Percentiles rank a stretch among this genome's conserved stretches.
Evolutionary conservation across 1,140 invertebrate species (phyloP).

Genomic region (Batillaria attramentaria): DNA sequence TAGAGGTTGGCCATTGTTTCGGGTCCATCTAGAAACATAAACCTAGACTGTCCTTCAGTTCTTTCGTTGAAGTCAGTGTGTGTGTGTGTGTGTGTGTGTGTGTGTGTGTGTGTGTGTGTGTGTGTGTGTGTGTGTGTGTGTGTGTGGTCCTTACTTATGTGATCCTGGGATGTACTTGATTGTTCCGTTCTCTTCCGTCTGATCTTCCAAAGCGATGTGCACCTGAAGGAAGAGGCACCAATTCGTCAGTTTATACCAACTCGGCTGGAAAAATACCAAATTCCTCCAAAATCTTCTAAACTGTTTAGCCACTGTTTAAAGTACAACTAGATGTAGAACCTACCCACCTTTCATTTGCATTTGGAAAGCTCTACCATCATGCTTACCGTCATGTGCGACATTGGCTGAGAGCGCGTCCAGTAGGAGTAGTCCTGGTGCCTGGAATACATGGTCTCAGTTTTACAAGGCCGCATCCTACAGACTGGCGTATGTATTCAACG

Average conservation of each 20-base stretch:
- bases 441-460: constrained; percentile 29
- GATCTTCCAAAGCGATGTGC: constrained; percentile 68
- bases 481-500: no score
- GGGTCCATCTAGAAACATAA: constrained; percentile 59
- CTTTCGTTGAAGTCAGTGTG: not conserved
- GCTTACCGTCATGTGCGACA: constrained; percentile 66
- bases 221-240: constrained; percentile 44
- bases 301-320: not conserved
- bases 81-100: not conserved
- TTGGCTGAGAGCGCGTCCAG: constrained; percentile 65
- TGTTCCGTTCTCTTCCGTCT: constrained; percentile 65
- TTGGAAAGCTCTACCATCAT: no score
- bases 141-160: constrained; percentile 51
- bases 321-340: not conserved
- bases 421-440: constrained; percentile 70
- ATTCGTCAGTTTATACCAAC: not conserved
- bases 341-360: no score
- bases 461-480: no score
- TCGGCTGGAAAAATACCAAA: not conserved
- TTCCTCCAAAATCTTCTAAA: not conserved
- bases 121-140: constrained; percentile 5
- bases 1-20: constrained; percentile 61
- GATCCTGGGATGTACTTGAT: constrained; percentile 66
- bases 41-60: not conserved
- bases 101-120: not conserved